Base-by-base conservation (phyloP, 2,888 invertebrate species). In the Melinaea menophilus region DNA sequence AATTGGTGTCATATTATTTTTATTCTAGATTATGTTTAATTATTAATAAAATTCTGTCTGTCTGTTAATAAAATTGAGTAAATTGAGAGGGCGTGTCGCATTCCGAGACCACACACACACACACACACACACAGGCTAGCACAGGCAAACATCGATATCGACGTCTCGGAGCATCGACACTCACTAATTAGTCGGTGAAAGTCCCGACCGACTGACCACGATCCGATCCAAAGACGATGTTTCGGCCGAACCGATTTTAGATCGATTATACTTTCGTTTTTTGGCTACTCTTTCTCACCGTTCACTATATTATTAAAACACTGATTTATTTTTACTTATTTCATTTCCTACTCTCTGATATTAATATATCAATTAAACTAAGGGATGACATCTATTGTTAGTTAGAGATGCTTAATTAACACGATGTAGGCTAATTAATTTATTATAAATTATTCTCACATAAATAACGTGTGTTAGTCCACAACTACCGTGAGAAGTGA, bases 191-290 rank as follows among this genome's bases (percentile, higher is more conserved):
- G 86, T 79, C 72, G 84, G 90, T 79, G 90, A 90, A 90, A 90
- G 90, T 90, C 71, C 80, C 86, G 90, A 84, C 90, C 89, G 85
- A 90, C 87, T 90, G 90, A 90, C 90, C 90, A 90, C 81, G 81
- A 86, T 88, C 78, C 77, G 74, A 78, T 74, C 72, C 74, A 77
- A 70, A 74, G 77, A 73, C 82, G 82, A 86, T 85, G 86, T 88
- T 90, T 89, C 84, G 86, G 86, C 78, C 78, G 75, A 80, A 82
- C 77, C 81, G 85, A 89, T 88, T 90, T 86, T 87, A 89, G 88
- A 88, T 88, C 84, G 85, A 89, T 85, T 85, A 86, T 84, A 90
- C 90, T 90, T 90, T 90, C 90, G 90, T 88, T 90, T 90, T 89
- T 90, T 58, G 88, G 85, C 86, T 88, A 85, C 88, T 88, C 87